These are phyloP conservation scores for Athetis lepigone DNA, from an alignment of 2,888 invertebrate species.

Conservation along the genomic window DNA sequence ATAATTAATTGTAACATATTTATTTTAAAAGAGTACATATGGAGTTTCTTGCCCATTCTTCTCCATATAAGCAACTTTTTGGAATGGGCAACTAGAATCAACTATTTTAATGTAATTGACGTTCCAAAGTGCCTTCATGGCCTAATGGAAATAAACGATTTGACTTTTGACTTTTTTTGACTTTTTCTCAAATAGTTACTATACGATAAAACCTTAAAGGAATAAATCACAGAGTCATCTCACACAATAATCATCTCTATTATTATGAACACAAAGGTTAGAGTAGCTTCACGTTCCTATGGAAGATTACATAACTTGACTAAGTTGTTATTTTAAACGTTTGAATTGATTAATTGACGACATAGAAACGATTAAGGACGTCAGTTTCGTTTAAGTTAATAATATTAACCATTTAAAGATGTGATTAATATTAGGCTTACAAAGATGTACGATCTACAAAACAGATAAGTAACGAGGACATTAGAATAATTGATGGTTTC, in stretches of 20 bases:
- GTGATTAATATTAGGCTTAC: conserved; percentile 16
- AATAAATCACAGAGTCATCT: background rate
- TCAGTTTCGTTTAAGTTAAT: conserved; percentile 12
- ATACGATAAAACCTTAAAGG: conserved; percentile 7
- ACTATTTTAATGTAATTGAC: too few relatives aligned
- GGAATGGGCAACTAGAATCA: too few relatives aligned
- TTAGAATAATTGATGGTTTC: too few relatives aligned
- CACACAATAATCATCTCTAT: conserved; percentile 25
- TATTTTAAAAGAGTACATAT: too few relatives aligned
- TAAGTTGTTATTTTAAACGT: conserved; percentile 10
- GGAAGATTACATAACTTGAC: conserved; percentile 25
- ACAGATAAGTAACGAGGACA: too few relatives aligned
- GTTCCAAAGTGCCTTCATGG: too few relatives aligned
- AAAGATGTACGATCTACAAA: too few relatives aligned
- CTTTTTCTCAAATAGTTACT: conserved; percentile 5
- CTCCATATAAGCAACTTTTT: too few relatives aligned
- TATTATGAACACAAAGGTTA: background rate
- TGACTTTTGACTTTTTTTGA: too few relatives aligned
- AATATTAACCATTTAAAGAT: conserved; percentile 3
- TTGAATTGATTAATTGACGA: conserved; percentile 32
- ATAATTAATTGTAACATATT: too few relatives aligned
- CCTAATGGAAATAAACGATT: too few relatives aligned
- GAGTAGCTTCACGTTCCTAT: conserved; percentile 5
- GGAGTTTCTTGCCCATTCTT: too few relatives aligned
- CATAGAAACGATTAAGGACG: conserved; percentile 17